Evolutionary conservation across 2,113 vertebrate genomes (phyloP), one percentile per base, ranked within the genome.

Genomic region (Nesogale talazaci): DNA sequence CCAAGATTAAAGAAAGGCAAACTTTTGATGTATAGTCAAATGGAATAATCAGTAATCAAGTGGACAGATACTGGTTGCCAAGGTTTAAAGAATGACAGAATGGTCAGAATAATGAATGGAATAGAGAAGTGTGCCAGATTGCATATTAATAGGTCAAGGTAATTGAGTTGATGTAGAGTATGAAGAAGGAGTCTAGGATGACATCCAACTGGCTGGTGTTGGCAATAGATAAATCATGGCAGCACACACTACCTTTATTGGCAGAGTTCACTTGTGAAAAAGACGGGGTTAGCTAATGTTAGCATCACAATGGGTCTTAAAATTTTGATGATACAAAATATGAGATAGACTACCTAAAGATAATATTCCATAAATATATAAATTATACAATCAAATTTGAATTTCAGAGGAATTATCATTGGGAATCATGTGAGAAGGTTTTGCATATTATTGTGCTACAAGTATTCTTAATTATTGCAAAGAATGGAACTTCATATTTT

Each of bases 61-160:
- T 52, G 46, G 46, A 6, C 46, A 52, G 14, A 52, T 52, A 52
- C 46, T 52, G 46, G 1, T 52, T 52, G 46, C 46, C 17, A 11
- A 61, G 12, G 75, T 15, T 52, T 84, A 78, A 93, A 94, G 52
- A 4, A n/a, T 36, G 36, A 31, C 29, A 75, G 15, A 19, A 36
- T 86, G 16, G 10, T 56, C 23, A 90, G 16, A 17, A 67, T 46
- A 89, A 76, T 69, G 42, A 80, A 69, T 34, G 31, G 69, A 89
- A 91, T 5, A 31, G 29, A 79, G 65, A 90, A 17, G 52, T 77
- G 38, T 72, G 67, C 79, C 83, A 84, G 31, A 78, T 81, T 29
- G 23, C 34, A 82, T 89, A 94, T 77, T 72, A 70, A 61, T 78
- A 91, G 72, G 52, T 92, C 57, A 80, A 40, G 52, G 80, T 65